A percentile compares a stretch with the other conserved stretches of the same genome.
phyloP scores from a whole-genome alignment of 1,140 invertebrate genomes.

The Diorhabda sublineata region DNA sequence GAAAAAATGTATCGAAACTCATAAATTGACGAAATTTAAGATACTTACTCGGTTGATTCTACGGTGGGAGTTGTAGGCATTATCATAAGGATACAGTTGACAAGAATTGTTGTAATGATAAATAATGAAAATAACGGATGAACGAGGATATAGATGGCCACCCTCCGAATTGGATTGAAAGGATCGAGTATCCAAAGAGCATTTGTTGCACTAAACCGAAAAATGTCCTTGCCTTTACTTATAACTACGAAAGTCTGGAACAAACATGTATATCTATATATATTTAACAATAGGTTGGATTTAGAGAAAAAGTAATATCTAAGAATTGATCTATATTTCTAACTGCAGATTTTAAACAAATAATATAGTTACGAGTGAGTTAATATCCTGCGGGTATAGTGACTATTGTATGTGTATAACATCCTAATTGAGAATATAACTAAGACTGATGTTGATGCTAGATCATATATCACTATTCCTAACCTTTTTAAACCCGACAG shows the following conservation, averaged over 20 bases:
- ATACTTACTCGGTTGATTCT: constrained; percentile 95
- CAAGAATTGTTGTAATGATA: constrained; percentile 96
- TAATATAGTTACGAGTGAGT: too few species aligned
- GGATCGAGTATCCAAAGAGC: constrained; percentile 93
- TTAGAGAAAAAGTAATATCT: too few species aligned
- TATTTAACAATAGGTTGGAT: not conserved
- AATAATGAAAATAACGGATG: constrained; percentile 96
- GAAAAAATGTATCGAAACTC: constrained; percentile 14
- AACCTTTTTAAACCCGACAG: too few species aligned
- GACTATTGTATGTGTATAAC: too few species aligned
- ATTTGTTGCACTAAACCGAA: constrained; percentile 95
- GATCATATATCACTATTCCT: too few species aligned
- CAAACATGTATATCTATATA: constrained; percentile 40
- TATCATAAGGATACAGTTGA: constrained; percentile 98
- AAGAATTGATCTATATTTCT: too few species aligned
- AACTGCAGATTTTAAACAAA: too few species aligned
- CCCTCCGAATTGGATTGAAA: constrained; percentile 94
- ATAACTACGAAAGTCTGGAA: constrained; percentile 95
- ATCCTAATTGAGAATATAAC: too few species aligned
- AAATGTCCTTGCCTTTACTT: constrained; percentile 97
- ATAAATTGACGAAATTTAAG: too few species aligned
- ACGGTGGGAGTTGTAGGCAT: constrained; percentile 88
- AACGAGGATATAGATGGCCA: constrained; percentile 95
- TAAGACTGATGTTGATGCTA: too few species aligned
- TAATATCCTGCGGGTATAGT: too few species aligned